These are phyloP conservation scores for Sinotaia quadrata DNA, from an alignment of 2,888 invertebrate species.

Conservation along the genomic window DNA sequence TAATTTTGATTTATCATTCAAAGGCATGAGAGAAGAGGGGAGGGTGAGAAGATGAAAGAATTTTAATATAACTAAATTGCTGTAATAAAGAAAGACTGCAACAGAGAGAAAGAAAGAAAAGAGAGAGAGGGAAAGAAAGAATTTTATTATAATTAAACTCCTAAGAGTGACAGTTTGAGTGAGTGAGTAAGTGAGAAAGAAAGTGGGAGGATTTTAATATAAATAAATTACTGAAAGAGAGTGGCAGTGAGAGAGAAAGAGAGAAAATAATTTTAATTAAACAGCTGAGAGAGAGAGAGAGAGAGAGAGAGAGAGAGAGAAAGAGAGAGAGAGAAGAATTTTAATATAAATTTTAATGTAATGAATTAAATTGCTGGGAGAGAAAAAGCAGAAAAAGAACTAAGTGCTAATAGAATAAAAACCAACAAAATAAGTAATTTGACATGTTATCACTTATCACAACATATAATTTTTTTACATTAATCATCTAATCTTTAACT, in stretches of 20 bases:
- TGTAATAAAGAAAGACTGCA: neutral
- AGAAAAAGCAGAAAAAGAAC: neutral
- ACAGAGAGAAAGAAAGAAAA: neutral
- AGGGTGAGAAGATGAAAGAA: neutral
- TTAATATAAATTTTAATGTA: neutral
- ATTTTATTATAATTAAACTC: too few relatives aligned
- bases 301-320: conserved; percentile 12
- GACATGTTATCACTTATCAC: too few relatives aligned
- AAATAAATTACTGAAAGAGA: too few relatives aligned
- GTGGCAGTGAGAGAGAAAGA: conserved; percentile 13
- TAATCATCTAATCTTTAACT: too few relatives aligned
- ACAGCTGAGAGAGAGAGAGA: neutral
- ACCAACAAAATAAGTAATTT: too few relatives aligned
- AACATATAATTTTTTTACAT: too few relatives aligned
- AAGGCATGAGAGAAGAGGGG: neutral
- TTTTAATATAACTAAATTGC: too few relatives aligned
- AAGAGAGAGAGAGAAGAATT: neutral
- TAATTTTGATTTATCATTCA: too few relatives aligned
- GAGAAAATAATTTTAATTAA: neutral
- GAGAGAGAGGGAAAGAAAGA: conserved; percentile 17
- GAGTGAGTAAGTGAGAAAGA: conserved; percentile 1
- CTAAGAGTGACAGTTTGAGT: neutral
- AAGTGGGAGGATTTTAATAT: neutral
- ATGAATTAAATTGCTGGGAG: neutral
- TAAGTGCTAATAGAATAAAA: neutral